phyloP scores from a whole-genome alignment of 2,797 vertebrate species.

The Mormyrops attenuatus region DNA sequence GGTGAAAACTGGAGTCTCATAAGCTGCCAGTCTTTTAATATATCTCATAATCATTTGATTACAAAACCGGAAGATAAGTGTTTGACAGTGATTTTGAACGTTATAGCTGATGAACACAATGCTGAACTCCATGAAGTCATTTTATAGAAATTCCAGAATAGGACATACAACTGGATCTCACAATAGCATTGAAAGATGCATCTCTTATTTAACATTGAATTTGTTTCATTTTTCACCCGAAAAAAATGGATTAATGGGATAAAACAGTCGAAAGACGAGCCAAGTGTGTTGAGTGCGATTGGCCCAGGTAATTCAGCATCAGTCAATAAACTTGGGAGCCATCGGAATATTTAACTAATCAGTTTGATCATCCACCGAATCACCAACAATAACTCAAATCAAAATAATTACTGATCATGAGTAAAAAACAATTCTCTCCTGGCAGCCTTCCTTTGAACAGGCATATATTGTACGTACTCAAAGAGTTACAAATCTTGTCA shows the following conservation, averaged over 20 bases:
- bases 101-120: not conserved
- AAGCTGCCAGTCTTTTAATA: not conserved
- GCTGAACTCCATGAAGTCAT: not conserved
- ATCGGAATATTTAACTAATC: not conserved
- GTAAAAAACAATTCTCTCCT: not conserved
- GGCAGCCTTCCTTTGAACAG: not conserved
- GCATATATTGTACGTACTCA: not conserved
- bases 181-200: not conserved
- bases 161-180: not conserved
- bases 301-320: not conserved
- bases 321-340: not conserved
- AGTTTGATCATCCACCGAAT: not conserved
- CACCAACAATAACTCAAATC: not conserved
- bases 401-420: not conserved
- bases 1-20: slow-evolving; percentile 39
- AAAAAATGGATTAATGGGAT: not conserved
- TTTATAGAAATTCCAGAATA: not conserved
- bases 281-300: not conserved
- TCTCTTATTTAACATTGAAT: not conserved
- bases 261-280: not conserved
- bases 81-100: not conserved
- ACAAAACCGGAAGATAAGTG: not conserved
- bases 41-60: not conserved
- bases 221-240: not conserved
- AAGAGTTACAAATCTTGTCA: not conserved